Percentiles rank a stretch among this genome's conserved stretches.
Conservation (phyloP, 2,888 invertebrate species). For the Acleris holmiana region DNA sequence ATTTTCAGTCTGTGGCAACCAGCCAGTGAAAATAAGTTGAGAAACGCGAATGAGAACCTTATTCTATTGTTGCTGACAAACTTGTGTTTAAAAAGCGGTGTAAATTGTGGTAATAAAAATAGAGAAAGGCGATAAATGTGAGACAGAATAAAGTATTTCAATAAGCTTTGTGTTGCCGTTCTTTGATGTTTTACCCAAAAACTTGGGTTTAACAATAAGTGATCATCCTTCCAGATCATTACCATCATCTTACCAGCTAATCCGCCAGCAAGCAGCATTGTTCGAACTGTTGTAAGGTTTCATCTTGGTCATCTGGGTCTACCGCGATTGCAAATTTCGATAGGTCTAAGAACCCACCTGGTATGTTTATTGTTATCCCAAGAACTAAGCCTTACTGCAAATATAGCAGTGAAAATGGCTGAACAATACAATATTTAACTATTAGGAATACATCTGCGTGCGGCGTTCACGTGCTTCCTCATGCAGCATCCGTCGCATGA, state of each 20-base stretch:
- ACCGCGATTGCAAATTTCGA: too few species aligned
- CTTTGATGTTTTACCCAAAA: too few species aligned
- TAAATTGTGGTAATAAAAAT: conserved; percentile 2
- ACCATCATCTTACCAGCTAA: too few species aligned
- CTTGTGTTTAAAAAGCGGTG: neutral
- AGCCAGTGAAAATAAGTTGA: conserved; percentile 56
- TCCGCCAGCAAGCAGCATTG: too few species aligned
- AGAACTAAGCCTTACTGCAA: neutral
- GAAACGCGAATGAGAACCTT: conserved; percentile 47
- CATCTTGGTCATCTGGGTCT: too few species aligned
- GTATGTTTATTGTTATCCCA: too few species aligned
- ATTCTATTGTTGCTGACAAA: conserved; percentile 36
- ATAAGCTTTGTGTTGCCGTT: too few species aligned
- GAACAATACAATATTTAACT: conserved; percentile 18
- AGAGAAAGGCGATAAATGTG: neutral
- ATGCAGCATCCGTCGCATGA: conserved; percentile 55
- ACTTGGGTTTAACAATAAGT: too few species aligned
- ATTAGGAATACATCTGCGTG: conserved; percentile 16
- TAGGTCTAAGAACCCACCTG: too few species aligned
- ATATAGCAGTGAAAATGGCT: conserved; percentile 3
- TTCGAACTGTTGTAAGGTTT: too few species aligned
- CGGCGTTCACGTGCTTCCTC: conserved; percentile 48
- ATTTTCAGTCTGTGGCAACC: conserved; percentile 68
- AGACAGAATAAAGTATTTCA: neutral
- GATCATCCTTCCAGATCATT: too few species aligned